Conservation (phyloP, 2,888 invertebrate genomes). For the Drosophila buzzatii region DNA sequence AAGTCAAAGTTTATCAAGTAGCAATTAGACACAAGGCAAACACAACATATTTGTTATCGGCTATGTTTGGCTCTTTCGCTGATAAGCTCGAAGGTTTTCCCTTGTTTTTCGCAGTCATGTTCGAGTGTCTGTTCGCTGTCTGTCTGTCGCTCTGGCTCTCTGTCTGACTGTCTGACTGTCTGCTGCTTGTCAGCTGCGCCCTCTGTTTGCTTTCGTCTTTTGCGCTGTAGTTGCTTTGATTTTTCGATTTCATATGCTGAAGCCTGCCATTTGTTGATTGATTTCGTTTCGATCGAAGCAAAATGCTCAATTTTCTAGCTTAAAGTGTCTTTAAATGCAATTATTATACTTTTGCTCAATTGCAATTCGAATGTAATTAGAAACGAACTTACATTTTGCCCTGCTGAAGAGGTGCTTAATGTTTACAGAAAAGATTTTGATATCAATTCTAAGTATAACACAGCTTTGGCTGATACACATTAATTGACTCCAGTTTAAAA, state of each 20-base stretch:
- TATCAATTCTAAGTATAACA: background rate
- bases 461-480: too few species aligned
- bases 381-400: background rate
- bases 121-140: slow-evolving; percentile 16
- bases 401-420: background rate
- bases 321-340: slow-evolving; percentile 50
- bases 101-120: slow-evolving; percentile 6
- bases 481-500: too few species aligned
- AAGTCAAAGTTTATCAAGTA: slow-evolving; percentile 36
- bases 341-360: slow-evolving; percentile 20
- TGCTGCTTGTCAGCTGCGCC: slow-evolving; percentile 30
- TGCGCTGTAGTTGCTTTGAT: slow-evolving; percentile 15
- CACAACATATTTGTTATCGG: slow-evolving; percentile 28
- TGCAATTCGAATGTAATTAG: slow-evolving; percentile 15
- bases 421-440: background rate
- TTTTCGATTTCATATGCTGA: slow-evolving; percentile 16
- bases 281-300: slow-evolving; percentile 20
- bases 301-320: slow-evolving; percentile 24
- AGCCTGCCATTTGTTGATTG: slow-evolving; percentile 42
- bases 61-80: slow-evolving; percentile 2
- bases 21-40: slow-evolving; percentile 22
- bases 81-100: slow-evolving; percentile 39
- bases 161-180: slow-evolving; percentile 21
- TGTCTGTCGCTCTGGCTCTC: slow-evolving; percentile 4
- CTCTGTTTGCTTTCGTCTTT: slow-evolving; percentile 14